These are phyloP conservation scores for Cathartes aura DNA, from an alignment of 2,113 vertebrate genomes.

Conservation along the genomic window DNA sequence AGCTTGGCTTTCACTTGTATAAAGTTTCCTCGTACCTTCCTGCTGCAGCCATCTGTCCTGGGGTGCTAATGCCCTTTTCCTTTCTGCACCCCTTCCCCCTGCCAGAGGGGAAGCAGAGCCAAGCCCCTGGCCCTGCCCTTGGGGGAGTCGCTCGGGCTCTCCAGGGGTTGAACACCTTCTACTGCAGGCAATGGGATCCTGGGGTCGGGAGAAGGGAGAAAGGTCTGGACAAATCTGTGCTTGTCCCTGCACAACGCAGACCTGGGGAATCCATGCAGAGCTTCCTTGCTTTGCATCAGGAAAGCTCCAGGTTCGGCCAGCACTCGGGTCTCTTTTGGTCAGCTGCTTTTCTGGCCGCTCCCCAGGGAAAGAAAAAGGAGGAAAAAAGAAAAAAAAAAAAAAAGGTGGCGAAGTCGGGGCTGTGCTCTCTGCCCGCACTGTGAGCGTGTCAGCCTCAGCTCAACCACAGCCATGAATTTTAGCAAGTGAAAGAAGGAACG, in stretches of 20 bases:
- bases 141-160: rapidly evolving
- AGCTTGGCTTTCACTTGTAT: not conserved
- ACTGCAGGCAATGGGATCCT: rapidly evolving
- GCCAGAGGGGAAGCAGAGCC: not conserved
- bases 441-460: not conserved
- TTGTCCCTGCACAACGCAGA: not conserved
- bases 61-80: not conserved
- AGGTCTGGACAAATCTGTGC: not conserved
- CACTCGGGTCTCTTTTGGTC: rapidly evolving
- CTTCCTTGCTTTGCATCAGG: not conserved
- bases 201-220: not conserved
- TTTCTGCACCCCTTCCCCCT: not conserved
- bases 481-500: not conserved
- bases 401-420: not conserved
- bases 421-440: not conserved
- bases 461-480: not conserved
- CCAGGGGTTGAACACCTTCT: too few relatives aligned
- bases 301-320: not conserved
- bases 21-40: not conserved
- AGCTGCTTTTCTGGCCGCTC: not conserved
- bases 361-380: not conserved
- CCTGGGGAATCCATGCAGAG: not conserved
- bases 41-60: not conserved
- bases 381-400: not conserved
- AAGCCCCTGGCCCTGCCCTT: not conserved